A percentile compares a stretch with the other conserved stretches of the same genome.
Conservation (phyloP, 2,113 vertebrate genomes). For the Podarcis cretensis region DNA sequence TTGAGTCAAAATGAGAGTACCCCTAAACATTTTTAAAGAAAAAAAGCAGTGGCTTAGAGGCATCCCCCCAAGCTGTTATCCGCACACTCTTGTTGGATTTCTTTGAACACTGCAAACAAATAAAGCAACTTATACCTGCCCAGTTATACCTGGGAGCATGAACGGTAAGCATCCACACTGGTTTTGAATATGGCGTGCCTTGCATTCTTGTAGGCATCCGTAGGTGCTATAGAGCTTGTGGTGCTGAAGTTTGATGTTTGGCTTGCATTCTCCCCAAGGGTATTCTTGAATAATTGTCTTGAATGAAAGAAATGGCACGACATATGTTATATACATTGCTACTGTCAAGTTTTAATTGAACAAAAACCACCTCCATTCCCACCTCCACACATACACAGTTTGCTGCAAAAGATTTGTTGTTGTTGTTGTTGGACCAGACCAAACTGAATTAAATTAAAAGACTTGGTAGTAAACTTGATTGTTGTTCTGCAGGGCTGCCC, state of each 20-base stretch:
- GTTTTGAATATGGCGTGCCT: slow-evolving; percentile 70
- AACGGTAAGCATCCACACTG: slow-evolving; percentile 78
- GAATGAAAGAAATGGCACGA: slow-evolving; percentile 25
- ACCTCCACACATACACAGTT: too few relatives aligned
- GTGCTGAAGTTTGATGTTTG: slow-evolving; percentile 65
- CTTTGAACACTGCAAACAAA: background rate
- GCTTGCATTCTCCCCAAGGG: slow-evolving; percentile 83
- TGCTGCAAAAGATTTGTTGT: background rate
- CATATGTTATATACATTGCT: background rate
- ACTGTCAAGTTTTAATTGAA: background rate
- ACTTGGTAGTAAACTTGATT: background rate
- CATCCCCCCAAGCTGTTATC: background rate
- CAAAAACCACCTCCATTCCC: background rate
- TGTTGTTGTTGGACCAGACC: background rate
- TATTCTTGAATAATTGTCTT: slow-evolving; percentile 80
- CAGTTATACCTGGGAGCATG: slow-evolving; percentile 77
- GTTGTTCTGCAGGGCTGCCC: background rate
- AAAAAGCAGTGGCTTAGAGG: too few relatives aligned
- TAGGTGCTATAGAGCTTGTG: slow-evolving; percentile 74
- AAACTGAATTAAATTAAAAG: background rate
- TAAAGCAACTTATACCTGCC: background rate
- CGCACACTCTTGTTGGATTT: background rate
- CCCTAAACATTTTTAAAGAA: too few relatives aligned
- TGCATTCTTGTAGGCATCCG: slow-evolving; percentile 80
- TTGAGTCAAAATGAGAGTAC: too few relatives aligned